phyloP scores from a whole-genome alignment of 2,797 vertebrate species.

The Allobates femoralis region DNA sequence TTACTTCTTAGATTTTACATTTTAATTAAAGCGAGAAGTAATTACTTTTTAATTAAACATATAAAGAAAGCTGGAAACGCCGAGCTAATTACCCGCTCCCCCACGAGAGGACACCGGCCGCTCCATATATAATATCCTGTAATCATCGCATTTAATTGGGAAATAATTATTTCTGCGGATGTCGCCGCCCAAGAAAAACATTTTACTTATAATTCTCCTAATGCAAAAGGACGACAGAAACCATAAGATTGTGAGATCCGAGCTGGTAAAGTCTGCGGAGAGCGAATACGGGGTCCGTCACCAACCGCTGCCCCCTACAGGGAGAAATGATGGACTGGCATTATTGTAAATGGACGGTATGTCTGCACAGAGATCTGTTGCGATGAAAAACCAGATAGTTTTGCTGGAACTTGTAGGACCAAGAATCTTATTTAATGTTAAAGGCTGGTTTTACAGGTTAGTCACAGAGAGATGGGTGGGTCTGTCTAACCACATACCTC shows the following conservation, averaged over 20 bases:
- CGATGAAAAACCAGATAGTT: no score
- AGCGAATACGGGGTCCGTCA: background rate
- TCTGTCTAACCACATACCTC: no score
- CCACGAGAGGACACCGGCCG: background rate
- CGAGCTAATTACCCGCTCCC: slow-evolving; percentile 34
- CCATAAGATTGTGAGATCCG: background rate
- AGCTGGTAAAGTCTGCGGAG: background rate
- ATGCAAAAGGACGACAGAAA: background rate
- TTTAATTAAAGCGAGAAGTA: slow-evolving; percentile 58
- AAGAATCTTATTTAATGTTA: no score
- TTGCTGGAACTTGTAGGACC: no score
- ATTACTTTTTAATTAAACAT: slow-evolving; percentile 62
- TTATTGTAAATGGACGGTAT: no score
- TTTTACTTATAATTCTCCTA: slow-evolving; percentile 34
- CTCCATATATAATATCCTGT: slow-evolving; percentile 14
- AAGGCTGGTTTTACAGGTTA: no score
- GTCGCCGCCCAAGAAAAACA: slow-evolving; percentile 9
- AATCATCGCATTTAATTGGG: slow-evolving; percentile 47
- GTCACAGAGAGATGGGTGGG: no score
- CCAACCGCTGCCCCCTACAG: background rate
- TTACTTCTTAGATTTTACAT: background rate
- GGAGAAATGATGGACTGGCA: no score
- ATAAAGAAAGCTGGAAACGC: slow-evolving; percentile 41
- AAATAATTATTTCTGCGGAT: slow-evolving; percentile 38
- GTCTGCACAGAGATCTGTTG: no score